Base-by-base conservation (phyloP, 1,140 invertebrate species). In the Hyles euphorbiae region DNA sequence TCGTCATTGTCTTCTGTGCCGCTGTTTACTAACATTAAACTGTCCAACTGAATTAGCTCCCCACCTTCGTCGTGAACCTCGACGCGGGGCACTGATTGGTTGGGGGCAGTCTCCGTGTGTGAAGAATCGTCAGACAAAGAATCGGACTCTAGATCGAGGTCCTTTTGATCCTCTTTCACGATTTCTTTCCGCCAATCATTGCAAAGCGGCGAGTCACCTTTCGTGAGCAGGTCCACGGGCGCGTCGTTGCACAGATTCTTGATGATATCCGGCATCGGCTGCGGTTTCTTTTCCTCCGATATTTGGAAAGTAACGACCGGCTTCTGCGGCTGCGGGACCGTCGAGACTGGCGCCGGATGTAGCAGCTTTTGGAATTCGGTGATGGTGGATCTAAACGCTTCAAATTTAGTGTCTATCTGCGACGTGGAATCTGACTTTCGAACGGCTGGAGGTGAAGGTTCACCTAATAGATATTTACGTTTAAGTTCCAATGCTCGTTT, bases 351-450 rank as follows among this genome's bases (percentile, higher is more conserved):
- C 0, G 95, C 94, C 0, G 95, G 95, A 81, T 96, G 94, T 43
- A 97, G 76, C 59, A 97, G 83, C 73, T 97, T 97, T 74, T 98
- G 96, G 68, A 96, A 94, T 76, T 97, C 96, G 1, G 95, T 96
- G 60, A 97, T 97, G 57, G 94, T 94, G 34, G 94, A 95, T 44
- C 95, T 92, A 63, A 97, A 93, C 50, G 92, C 95, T 82, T 95
- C 93, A 49, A 97, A 91, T 72, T 94, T 94, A 2, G 94, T 95
- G 72, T 97, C 96, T 6, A 97, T 90, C 55, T 95, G 94, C 0
- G 95, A 94, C 0, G 95, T 93, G 12, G 95, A 96, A n/a, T 95
- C 95, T 0, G 95, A 96, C 72, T 96, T 96, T 68, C 94, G 91
- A 4, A 96, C 93, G 1, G 91, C 90, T 5, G 92, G 88, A 0